These are phyloP conservation scores for Brachionichthys hirsutus DNA, from an alignment of 2,113 vertebrate genomes.

Conservation along the genomic window DNA sequence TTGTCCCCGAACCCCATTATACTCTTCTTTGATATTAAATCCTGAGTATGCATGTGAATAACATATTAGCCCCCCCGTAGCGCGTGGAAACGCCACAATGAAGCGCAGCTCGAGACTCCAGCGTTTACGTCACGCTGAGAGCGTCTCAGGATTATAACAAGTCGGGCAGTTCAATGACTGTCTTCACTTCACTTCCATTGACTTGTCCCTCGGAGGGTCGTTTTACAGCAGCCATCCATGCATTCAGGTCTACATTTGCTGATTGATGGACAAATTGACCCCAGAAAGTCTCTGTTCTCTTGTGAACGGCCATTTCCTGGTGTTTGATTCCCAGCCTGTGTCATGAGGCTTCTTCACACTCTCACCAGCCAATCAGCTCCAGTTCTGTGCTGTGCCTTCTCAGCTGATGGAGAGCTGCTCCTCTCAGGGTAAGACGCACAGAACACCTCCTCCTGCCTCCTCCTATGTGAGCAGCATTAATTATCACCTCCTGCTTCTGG, in stretches of 20 bases:
- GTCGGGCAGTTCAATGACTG: neutral
- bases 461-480: constrained; percentile 12
- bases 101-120: neutral
- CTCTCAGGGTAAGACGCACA: constrained; percentile 82
- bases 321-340: constrained; percentile 72
- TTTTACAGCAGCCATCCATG: no score
- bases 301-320: neutral
- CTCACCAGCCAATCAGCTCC: constrained; percentile 83
- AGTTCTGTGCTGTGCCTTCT: constrained; percentile 87
- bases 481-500: neutral
- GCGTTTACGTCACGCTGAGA: no score
- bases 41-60: constrained; percentile 4
- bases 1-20: neutral
- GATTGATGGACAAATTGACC: neutral
- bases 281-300: neutral
- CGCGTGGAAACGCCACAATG: neutral
- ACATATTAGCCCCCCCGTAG: constrained; percentile 10
- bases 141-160: no score
- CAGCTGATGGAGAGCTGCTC: constrained; percentile 82
- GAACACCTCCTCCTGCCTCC: neutral
- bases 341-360: constrained; percentile 76
- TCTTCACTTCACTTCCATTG: neutral
- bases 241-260: neutral
- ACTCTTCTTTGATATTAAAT: no score
- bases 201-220: no score